Evolutionary conservation across 2,797 vertebrate genomes (phyloP).

Genomic region (Channallabes apus): DNA sequence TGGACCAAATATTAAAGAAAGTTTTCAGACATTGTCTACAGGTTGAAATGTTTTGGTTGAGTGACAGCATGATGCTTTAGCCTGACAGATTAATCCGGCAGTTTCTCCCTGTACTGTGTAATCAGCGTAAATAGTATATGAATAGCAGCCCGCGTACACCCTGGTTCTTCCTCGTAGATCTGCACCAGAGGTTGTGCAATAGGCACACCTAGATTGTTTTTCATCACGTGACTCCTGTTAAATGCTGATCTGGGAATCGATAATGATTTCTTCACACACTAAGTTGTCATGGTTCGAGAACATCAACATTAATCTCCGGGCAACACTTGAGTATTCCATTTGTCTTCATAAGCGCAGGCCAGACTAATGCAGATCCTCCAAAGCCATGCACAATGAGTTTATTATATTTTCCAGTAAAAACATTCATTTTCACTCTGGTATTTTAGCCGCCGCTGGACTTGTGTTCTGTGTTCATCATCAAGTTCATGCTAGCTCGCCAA

Average conservation of each 20-base stretch:
- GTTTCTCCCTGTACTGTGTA: not conserved
- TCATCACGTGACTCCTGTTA: not conserved
- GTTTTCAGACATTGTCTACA: conserved; percentile 19
- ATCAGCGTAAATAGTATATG: conserved; percentile 22
- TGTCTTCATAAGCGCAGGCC: not conserved
- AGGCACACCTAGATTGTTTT: not conserved
- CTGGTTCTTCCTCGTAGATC: not conserved
- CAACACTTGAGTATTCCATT: conserved; percentile 12
- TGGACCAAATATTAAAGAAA: not conserved
- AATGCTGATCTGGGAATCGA: conserved; percentile 24
- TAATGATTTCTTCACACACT: conserved; percentile 15
- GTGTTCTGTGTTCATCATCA: conserved; percentile 17
- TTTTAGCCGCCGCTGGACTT: conserved; percentile 10
- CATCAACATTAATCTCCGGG: not conserved
- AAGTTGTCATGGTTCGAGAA: not conserved
- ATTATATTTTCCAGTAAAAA: conserved; percentile 21
- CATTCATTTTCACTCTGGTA: conserved; percentile 8
- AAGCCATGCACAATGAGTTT: not conserved
- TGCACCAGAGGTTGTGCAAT: not conserved
- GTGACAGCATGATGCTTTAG: conserved; percentile 14
- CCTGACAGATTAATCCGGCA: conserved; percentile 5
- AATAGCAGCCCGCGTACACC: not conserved
- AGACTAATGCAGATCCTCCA: not conserved
- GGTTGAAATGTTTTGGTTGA: conserved; percentile 34
- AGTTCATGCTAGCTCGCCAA: not conserved